phyloP scores from a whole-genome alignment of 2,113 vertebrate species.

The Mormoops blainvillei region DNA sequence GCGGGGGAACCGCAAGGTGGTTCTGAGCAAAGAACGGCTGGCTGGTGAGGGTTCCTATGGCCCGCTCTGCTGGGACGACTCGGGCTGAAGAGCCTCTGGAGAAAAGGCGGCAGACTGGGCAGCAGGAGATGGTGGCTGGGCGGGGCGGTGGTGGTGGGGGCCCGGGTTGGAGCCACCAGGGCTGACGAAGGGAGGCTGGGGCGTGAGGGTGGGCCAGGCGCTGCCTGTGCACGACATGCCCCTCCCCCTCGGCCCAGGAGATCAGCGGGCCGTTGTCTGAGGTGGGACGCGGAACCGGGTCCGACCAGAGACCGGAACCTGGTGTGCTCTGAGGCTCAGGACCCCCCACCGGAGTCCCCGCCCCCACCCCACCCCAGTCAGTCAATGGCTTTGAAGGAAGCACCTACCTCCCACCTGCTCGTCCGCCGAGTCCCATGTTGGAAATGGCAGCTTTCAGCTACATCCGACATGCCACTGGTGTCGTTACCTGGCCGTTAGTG shows the following conservation, averaged over 20 bases:
- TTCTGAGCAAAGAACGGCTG: neutral
- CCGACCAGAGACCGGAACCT: rapidly evolving
- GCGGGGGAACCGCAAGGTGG: rapidly evolving
- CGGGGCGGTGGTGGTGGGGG: rapidly evolving
- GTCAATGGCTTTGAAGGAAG: no score
- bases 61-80: neutral
- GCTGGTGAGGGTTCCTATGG: no score
- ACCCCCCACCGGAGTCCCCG: neutral
- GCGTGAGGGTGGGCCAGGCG: neutral
- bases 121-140: neutral
- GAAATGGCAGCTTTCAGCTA: rapidly evolving
- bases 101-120: neutral
- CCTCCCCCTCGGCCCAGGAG: neutral
- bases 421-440: rapidly evolving
- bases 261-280: rapidly evolving
- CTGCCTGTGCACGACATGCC: neutral
- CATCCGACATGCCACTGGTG: no score
- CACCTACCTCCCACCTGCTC: neutral
- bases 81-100: neutral
- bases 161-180: rapidly evolving
- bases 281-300: neutral
- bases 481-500: no score
- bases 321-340: neutral
- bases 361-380: no score
- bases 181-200: rapidly evolving